Evolutionary conservation across 1,140 invertebrate species (phyloP), one percentile per base, ranked within the genome.

Genomic region (Helicorthomorpha holstii): DNA sequence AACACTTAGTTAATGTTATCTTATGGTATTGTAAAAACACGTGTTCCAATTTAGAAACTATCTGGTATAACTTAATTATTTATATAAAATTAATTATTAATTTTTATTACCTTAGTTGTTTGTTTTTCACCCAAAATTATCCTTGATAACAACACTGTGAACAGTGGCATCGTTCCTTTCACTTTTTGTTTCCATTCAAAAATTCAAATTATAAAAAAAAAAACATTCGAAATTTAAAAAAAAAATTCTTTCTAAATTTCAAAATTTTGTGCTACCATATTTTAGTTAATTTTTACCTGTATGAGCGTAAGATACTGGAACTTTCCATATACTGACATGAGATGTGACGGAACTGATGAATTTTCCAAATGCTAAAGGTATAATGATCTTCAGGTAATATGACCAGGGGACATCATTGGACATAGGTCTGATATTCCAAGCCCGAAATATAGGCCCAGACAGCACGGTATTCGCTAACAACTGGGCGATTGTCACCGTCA

Each of bases 221-320:
- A 29, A 54, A 26, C 26, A 48, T 14, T n/a, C 27, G 29, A 51
- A 7, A 7, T 45, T 21, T 7, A 19, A 45, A 19, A n/a, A n/a
- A n/a, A n/a, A n/a, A n/a, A n/a, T n/a, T n/a, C n/a, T n/a, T n/a
- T n/a, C n/a, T n/a, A n/a, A n/a, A n/a, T n/a, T n/a, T n/a, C n/a
- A n/a, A n/a, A n/a, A n/a, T n/a, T n/a, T 34, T 16, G 29, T 34
- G 7, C 16, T 16, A 34, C 7, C 16, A 7, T 7, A 34, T 34
- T 41, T 14, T 4, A 54, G 41, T 57, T 64, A 72, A 71, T 69
- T 59, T 66, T 71, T 72, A 94, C 91, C 89, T 73, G 93, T 97
- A 66, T 97, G 93, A 42, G 92, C 89, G 71, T 96, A 98, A 0
- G 89, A 94, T 2, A 97, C 88, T 14, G 92, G 88, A n/a, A 96